Evolutionary conservation across 2,797 vertebrate genomes (phyloP).

Genomic region (Pipistrellus nathusii): DNA sequence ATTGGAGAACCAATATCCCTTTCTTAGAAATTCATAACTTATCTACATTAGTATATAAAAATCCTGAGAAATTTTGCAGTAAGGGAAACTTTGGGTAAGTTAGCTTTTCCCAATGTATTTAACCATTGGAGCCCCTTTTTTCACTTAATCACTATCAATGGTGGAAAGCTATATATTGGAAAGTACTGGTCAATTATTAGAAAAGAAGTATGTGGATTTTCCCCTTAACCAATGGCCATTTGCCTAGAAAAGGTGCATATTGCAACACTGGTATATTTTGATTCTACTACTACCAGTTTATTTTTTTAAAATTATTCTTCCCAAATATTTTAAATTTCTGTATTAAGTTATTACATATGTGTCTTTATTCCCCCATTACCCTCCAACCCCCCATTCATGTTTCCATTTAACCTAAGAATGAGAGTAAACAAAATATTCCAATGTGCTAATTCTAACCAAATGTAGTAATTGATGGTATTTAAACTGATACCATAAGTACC

Average conservation of each 20-base stretch:
- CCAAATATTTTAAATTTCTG: too few species aligned
- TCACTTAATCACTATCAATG: neutral
- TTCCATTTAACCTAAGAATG: slow-evolving; percentile 28
- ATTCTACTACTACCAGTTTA: slow-evolving; percentile 40
- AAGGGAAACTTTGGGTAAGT: neutral
- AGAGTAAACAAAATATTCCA: slow-evolving; percentile 73
- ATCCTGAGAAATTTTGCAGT: neutral
- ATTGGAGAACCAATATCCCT: neutral
- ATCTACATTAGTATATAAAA: neutral
- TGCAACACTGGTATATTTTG: slow-evolving; percentile 1
- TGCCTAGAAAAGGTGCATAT: neutral
- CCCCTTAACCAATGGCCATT: neutral
- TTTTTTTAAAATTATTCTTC: too few species aligned
- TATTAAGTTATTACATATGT: too few species aligned
- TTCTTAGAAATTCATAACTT: slow-evolving; percentile 9
- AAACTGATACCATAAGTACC: neutral
- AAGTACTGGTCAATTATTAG: neutral
- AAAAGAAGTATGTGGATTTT: slow-evolving; percentile 20
- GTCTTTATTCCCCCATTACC: too few species aligned
- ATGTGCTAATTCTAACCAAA: slow-evolving; percentile 66
- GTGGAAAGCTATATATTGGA: neutral
- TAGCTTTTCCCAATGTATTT: slow-evolving; percentile 28
- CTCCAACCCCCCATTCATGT: too few species aligned
- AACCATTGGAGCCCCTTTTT: neutral
- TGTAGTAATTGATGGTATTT: neutral